Conservation (phyloP, 2,888 invertebrate species). For the Macaria liturata region DNA sequence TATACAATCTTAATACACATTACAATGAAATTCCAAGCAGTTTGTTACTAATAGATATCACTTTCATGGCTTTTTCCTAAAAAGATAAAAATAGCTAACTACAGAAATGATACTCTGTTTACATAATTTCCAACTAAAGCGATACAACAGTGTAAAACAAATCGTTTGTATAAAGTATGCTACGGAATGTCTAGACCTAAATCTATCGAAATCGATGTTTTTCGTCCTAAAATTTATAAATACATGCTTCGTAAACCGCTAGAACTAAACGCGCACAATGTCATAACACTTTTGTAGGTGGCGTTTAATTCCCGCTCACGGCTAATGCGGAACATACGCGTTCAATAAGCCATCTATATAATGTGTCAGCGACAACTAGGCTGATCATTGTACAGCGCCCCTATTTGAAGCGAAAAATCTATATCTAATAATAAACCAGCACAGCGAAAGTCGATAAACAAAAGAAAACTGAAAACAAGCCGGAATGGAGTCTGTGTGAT, state of each 20-base stretch:
- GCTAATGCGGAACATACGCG: conserved; percentile 35
- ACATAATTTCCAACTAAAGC: conserved; percentile 23
- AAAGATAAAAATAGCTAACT: conserved; percentile 16
- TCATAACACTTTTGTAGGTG: conserved; percentile 36
- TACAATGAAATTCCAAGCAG: conserved; percentile 23
- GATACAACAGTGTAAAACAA: conserved; percentile 13
- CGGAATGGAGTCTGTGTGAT: conserved; percentile 61
- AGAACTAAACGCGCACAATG: conserved; percentile 35
- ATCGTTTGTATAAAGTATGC: conserved; percentile 12
- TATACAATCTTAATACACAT: conserved; percentile 12
- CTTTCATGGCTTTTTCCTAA: conserved; percentile 7
- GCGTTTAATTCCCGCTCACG: conserved; percentile 44
- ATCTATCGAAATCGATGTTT: conserved; percentile 25
- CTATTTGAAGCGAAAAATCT: conserved; percentile 61
- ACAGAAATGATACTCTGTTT: conserved; percentile 21
- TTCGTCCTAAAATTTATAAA: conserved; percentile 11
- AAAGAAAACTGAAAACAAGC: conserved; percentile 60
- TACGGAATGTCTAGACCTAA: conserved; percentile 24
- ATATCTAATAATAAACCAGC: conserved; percentile 66
- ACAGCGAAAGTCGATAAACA: conserved; percentile 58
- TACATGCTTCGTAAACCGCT: conserved; percentile 32
- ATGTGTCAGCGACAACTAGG: conserved; percentile 52
- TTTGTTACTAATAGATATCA: conserved; percentile 14
- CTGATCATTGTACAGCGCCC: conserved; percentile 56
- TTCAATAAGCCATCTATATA: conserved; percentile 46